Evolutionary conservation across 2,113 vertebrate species (phyloP), one percentile per base, ranked within the genome.

Genomic region (Mesocricetus auratus): DNA sequence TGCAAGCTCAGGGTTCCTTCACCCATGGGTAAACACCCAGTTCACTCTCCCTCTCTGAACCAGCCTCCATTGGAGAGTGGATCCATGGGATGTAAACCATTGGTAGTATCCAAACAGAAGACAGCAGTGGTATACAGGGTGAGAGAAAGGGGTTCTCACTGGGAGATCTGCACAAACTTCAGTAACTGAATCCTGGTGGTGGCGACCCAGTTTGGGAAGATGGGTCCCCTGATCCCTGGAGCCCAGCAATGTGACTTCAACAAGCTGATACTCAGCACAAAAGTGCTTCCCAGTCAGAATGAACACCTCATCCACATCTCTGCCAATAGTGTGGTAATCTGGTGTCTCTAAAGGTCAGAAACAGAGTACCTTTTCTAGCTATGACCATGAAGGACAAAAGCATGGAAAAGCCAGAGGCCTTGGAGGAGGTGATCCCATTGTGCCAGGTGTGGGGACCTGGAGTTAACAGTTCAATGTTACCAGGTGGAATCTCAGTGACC

Each of bases 231-330:
- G 69, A 97, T 99, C 99, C 5, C 91, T 99, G 98, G 99, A 99
- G 22, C 99, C 99, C 71, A 99, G 99, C 97, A 97, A 97, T 0
- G 93, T 98, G 99, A 99, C 47, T 94, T 99, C 97, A 98, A 98
- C 98, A 98, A 98, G 42, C 98, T 99, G 0, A 90, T 98, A 3
- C 98, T 99, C 81, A 99, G 99, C 75, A 99, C 99, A 0, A 99
- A 98, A 98, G 99, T 99, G 42, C 98, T 99, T 2, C 98, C 99
- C n/a, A 99, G 99, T 97, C 99, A 99, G 98, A 99, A 99, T 17
- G 99, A 99, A 99, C 99, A 99, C 22, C 97, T 99, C 4, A 98
- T 99, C 13, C 24, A 47, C 26, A 47, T 47, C 74, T 77, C 47
- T 77, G 42, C 42, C 74, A 47, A 77, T 26, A 47, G 47, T 6